Percentiles rank a stretch among this genome's conserved stretches.
Conservation (phyloP, 2,113 vertebrate genomes). For the Cyphomyrus discorhynchus region DNA sequence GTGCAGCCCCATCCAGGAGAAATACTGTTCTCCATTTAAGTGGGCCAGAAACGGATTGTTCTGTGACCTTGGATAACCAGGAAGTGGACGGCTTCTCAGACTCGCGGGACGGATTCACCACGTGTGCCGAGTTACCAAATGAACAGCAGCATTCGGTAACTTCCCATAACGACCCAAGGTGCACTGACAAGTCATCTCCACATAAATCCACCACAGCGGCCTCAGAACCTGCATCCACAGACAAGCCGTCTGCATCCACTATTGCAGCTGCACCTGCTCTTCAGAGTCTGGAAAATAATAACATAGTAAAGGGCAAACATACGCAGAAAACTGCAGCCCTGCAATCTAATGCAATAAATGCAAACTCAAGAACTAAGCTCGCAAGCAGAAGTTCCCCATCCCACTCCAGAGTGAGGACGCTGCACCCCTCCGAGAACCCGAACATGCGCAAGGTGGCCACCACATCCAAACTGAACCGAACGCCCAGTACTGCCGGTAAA, state of each 20-base stretch:
- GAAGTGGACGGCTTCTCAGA: constrained; percentile 45
- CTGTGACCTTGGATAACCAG: constrained; percentile 59
- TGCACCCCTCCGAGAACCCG: constrained; percentile 67
- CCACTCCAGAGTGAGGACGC: constrained; percentile 56
- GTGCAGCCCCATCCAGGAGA: constrained; percentile 44
- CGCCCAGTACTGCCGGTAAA: constrained; percentile 34
- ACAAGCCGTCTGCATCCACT: constrained; percentile 38
- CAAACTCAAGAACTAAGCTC: not conserved
- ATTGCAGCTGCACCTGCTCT: constrained; percentile 39
- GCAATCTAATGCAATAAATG: not conserved
- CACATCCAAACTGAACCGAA: constrained; percentile 59
- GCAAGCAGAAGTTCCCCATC: constrained; percentile 41
- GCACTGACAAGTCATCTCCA: not conserved
- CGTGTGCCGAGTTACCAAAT: not conserved
- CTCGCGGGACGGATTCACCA: constrained; percentile 21
- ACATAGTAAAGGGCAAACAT: constrained; percentile 3
- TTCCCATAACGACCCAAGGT: constrained; percentile 30
- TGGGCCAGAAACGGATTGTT: constrained; percentile 60
- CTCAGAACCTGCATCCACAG: constrained; percentile 25
- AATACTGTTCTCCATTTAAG: constrained; percentile 25
- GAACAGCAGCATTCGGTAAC: constrained; percentile 29
- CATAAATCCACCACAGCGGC: constrained; percentile 12
- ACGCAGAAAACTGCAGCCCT: not conserved
- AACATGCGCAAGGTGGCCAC: constrained; percentile 78
- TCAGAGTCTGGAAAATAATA: not conserved